Evolutionary conservation across 2,888 invertebrate genomes (phyloP).

Genomic region (Hydrotaea cyrtoneurina): DNA sequence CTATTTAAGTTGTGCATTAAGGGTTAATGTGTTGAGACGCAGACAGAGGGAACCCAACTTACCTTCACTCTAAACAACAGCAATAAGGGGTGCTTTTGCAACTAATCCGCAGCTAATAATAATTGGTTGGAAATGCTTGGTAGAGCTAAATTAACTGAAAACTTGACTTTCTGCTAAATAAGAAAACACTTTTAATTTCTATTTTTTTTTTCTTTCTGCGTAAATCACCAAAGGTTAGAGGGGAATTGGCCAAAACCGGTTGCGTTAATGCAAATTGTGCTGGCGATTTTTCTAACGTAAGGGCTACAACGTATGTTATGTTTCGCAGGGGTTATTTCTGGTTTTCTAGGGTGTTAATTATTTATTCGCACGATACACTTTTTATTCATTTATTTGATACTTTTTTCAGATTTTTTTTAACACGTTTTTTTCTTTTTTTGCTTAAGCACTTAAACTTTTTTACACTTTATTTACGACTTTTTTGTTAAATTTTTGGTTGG

Average conservation of each 20-base stretch:
- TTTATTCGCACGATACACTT: not conserved
- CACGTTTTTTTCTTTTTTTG: not conserved
- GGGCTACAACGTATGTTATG: not conserved
- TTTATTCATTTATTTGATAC: no score
- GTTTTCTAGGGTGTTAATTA: not conserved
- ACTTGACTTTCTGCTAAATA: no score
- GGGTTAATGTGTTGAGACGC: not conserved
- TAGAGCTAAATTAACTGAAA: no score
- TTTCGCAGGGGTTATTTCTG: not conserved
- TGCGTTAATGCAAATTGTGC: no score
- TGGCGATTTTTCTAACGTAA: not conserved
- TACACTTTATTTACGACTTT: constrained; percentile 1
- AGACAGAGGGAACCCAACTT: not conserved
- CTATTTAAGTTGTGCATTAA: not conserved
- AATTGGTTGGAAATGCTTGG: not conserved
- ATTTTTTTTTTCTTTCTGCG: not conserved
- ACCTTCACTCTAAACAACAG: not conserved
- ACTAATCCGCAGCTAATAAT: not conserved
- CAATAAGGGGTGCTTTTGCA: not conserved
- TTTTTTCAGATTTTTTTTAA: not conserved
- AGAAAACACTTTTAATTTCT: not conserved
- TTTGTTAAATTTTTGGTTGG: not conserved
- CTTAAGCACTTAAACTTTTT: not conserved
- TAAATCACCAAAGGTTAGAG: no score
- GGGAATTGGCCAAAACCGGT: no score